Evolutionary conservation across 1,140 invertebrate species (phyloP).

Genomic region (Dryas iulia): DNA sequence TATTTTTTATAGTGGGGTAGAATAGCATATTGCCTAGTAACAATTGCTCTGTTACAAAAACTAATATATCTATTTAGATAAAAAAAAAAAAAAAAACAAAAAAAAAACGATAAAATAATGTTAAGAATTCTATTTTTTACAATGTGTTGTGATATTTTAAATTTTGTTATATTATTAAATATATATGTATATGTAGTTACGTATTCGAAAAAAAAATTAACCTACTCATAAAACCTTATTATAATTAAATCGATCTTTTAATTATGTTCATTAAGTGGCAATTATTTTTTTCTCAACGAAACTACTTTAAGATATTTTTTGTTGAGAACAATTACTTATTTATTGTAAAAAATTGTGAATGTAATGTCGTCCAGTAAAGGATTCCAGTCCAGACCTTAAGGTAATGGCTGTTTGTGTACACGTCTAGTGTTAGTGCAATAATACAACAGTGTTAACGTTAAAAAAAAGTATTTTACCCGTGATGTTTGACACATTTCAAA

Average conservation of each 20-base stretch:
- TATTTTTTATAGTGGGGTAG: neutral
- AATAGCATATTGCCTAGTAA: neutral
- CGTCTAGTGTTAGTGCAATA: slow-evolving; percentile 34
- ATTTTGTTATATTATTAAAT: no score
- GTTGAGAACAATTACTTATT: slow-evolving; percentile 32
- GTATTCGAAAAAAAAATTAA: no score
- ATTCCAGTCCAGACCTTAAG: slow-evolving; percentile 48
- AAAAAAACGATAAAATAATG: no score
- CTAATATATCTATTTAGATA: no score
- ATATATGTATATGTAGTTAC: no score
- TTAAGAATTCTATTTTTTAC: no score
- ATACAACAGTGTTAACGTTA: slow-evolving; percentile 34
- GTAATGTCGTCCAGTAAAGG: slow-evolving; percentile 38
- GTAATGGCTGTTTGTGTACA: slow-evolving; percentile 47
- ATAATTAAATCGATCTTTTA: slow-evolving; percentile 20
- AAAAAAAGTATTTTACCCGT: slow-evolving; percentile 19
- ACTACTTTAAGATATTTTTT: slow-evolving; percentile 21
- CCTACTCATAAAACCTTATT: neutral
- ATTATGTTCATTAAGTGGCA: slow-evolving; percentile 27
- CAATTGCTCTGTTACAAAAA: neutral
- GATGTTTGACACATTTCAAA: slow-evolving; percentile 56
- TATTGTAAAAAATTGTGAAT: slow-evolving; percentile 55
- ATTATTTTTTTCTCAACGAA: slow-evolving; percentile 29
- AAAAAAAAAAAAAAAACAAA: no score
- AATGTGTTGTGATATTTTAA: no score